These are phyloP conservation scores for Xenotilapia leptura DNA, from an alignment of 2,113 vertebrate species.

Conservation along the genomic window DNA sequence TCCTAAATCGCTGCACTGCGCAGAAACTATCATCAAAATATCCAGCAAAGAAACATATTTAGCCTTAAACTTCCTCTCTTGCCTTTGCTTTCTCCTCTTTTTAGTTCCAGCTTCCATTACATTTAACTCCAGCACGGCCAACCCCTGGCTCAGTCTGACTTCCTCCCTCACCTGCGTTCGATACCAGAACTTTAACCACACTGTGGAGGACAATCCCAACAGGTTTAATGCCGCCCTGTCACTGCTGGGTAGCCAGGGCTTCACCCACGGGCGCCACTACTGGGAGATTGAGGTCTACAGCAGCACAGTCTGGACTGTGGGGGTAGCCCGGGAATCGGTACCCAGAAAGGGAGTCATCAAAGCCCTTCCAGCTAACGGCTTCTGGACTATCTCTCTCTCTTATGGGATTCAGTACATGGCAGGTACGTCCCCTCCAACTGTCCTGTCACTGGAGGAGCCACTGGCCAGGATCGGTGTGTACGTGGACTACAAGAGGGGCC, in stretches of 20 bases:
- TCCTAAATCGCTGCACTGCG: background rate
- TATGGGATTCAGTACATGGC: slow-evolving; percentile 79
- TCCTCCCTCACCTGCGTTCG: slow-evolving; percentile 74
- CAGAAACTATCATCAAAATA: background rate
- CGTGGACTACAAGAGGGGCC: slow-evolving; percentile 75
- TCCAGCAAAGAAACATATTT: background rate
- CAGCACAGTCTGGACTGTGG: slow-evolving; percentile 77
- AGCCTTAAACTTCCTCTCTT: background rate
- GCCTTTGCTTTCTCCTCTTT: background rate
- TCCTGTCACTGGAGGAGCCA: slow-evolving; percentile 69
- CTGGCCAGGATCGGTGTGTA: slow-evolving; percentile 71
- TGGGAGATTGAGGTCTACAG: slow-evolving; percentile 79
- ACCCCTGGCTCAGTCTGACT: slow-evolving; percentile 75
- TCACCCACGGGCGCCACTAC: slow-evolving; percentile 75
- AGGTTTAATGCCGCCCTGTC: slow-evolving; percentile 75
- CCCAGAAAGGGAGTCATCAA: slow-evolving; percentile 76
- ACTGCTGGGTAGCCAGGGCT: slow-evolving; percentile 72
- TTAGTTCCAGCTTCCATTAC: slow-evolving; percentile 72
- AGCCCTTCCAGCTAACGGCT: slow-evolving; percentile 72
- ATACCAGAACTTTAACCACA: slow-evolving; percentile 73
- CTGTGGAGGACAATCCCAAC: slow-evolving; percentile 72
- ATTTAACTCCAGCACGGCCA: slow-evolving; percentile 75
- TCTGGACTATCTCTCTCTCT: slow-evolving; percentile 78
- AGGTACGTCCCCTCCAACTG: slow-evolving; percentile 70
- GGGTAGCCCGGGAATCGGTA: slow-evolving; percentile 73